Base-by-base conservation (phyloP, 2,113 vertebrate genomes). In the Ranitomeya variabilis region DNA sequence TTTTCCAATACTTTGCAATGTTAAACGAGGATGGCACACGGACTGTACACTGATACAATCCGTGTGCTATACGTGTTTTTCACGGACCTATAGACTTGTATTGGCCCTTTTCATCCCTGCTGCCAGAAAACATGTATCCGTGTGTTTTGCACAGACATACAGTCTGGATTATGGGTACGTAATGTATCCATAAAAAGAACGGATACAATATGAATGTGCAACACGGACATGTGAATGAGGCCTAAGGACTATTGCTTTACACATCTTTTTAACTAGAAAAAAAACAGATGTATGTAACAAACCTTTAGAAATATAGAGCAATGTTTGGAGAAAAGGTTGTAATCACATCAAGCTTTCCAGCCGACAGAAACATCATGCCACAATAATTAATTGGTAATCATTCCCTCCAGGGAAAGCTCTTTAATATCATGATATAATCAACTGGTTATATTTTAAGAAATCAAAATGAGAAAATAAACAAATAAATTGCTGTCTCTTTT, bases 301-400 rank as follows among this genome's bases (percentile, higher is more conserved):
- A 37, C 12, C 69, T 45, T 51, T 74, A 45, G 37, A 74, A 74
- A 74, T 45, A 18, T n/a, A 57, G 2, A 79, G 23, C 19, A 54
- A 79, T 21, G 31, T 83, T 83, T 83, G 10, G 64, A 54, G 14
- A 16, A 67, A 54, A 55, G 64, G 66, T 18, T 67, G 23, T 86
- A 86, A 76, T 86, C 31, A 59, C 37, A 86, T 86, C 84, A 60
- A 76, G 84, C 55, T 31, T 60, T 64, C 67, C 14, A 54, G 55
- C 10, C 18, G 23, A 79, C 80, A 66, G 85, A 66, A 87, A 87
- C 37, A 54, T 80, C n/a, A 67, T 67, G 55, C 37, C 55, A 54
- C 57, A 79, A 54, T 51, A 76, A 86, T 59, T 86, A 86, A 37
- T 86, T 74, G 69, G 67, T 76, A 86, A 86, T 86, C 52, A 76